Conservation (phyloP, 2,113 vertebrate species). For the Rafetus swinhoei region DNA sequence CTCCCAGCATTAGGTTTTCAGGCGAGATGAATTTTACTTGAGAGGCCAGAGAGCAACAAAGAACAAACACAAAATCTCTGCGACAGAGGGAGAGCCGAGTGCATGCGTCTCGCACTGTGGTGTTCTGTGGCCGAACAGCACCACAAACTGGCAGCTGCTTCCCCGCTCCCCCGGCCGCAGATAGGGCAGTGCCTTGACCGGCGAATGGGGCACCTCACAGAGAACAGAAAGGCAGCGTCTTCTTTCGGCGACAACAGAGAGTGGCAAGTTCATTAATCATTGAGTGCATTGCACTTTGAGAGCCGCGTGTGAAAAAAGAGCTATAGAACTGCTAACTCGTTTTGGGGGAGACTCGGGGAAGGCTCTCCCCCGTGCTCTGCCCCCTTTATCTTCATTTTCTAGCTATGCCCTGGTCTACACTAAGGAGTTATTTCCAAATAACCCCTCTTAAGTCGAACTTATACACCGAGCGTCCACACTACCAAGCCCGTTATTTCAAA, state of each 20-base stretch:
- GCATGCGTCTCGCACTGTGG: background rate
- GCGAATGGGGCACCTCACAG: background rate
- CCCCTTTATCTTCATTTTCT: too few relatives aligned
- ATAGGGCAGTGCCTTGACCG: background rate
- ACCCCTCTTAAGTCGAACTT: too few relatives aligned
- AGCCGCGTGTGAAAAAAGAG: background rate
- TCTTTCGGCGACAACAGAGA: background rate
- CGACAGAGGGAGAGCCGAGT: background rate
- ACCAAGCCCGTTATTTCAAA: too few relatives aligned
- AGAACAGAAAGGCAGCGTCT: background rate
- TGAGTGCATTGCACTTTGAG: background rate
- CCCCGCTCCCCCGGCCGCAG: background rate
- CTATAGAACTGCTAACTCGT: too few relatives aligned
- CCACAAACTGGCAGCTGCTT: background rate
- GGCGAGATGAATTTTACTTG: background rate
- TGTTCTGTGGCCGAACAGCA: background rate
- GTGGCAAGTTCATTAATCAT: background rate
- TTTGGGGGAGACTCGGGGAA: too few relatives aligned
- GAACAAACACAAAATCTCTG: background rate
- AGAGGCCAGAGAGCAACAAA: background rate
- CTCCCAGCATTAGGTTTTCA: background rate
- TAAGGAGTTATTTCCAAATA: too few relatives aligned
- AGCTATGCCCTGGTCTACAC: too few relatives aligned
- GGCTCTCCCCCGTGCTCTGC: too few relatives aligned
- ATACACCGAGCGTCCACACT: too few relatives aligned